These are phyloP conservation scores for Adelges cooleyi DNA, from an alignment of 1,140 invertebrate genomes.

Conservation along the genomic window DNA sequence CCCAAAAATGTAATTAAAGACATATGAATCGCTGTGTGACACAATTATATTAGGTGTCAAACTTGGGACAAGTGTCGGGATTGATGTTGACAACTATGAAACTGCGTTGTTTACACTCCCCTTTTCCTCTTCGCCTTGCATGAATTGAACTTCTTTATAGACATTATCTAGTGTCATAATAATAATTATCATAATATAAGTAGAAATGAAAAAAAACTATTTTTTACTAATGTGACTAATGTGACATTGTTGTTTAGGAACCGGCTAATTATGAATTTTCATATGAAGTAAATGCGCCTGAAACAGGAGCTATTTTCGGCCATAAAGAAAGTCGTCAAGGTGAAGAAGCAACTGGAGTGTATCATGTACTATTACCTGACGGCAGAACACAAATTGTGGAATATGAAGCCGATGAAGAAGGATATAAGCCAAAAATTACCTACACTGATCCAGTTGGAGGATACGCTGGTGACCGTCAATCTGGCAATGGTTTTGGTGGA, in stretches of 20 bases:
- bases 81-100: no score
- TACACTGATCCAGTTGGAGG: slow-evolving; percentile 48
- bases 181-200: no score
- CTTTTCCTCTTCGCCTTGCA: no score
- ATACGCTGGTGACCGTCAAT: slow-evolving; percentile 4
- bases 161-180: no score
- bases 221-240: no score
- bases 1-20: not conserved
- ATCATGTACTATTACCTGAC: slow-evolving; percentile 73
- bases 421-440: slow-evolving; percentile 67
- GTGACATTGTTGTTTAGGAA: slow-evolving; percentile 46
- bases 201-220: no score
- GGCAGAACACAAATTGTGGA: slow-evolving; percentile 73
- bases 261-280: slow-evolving; percentile 75
- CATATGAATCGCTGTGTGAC: no score
- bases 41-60: no score
- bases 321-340: slow-evolving; percentile 70
- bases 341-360: slow-evolving; percentile 64
- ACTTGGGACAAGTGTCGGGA: no score
- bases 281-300: slow-evolving; percentile 66
- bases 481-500: slow-evolving; percentile 8
- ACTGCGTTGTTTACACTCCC: no score
- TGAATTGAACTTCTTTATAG: no score
- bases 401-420: slow-evolving; percentile 67
- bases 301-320: slow-evolving; percentile 64